phyloP scores from a whole-genome alignment of 2,797 vertebrate species.

The Gymnopithys bicolor region DNA sequence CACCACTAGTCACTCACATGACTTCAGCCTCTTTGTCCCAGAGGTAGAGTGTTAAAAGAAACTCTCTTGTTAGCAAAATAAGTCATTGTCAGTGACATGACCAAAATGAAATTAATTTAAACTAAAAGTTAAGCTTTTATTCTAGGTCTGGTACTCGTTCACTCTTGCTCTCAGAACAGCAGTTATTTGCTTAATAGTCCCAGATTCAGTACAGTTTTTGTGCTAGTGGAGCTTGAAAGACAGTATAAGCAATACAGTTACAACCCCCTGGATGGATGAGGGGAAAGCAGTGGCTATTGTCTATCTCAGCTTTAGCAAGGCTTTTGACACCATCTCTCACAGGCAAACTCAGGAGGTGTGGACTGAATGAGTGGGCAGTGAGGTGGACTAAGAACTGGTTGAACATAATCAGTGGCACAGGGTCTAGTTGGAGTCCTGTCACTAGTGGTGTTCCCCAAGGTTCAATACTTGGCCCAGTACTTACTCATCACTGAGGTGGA shows the following conservation, averaged over 20 bases:
- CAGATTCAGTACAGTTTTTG: background rate
- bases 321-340: background rate
- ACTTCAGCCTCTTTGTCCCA: background rate
- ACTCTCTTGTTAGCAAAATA: background rate
- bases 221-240: background rate
- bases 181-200: background rate
- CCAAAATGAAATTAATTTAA: background rate
- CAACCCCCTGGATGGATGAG: background rate
- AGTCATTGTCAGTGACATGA: background rate
- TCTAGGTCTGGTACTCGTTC: background rate
- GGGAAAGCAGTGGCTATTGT: background rate
- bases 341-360: background rate
- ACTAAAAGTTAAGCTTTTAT: background rate
- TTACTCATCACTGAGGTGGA: too few relatives aligned
- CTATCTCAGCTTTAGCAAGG: background rate
- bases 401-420: background rate
- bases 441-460: background rate
- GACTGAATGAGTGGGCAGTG: background rate
- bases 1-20: background rate
- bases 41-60: background rate
- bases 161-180: background rate
- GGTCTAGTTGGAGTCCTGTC: background rate
- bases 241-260: background rate
- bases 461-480: background rate
- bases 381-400: background rate